Conservation (phyloP, 2,113 vertebrate species). For the Cathartes aura region DNA sequence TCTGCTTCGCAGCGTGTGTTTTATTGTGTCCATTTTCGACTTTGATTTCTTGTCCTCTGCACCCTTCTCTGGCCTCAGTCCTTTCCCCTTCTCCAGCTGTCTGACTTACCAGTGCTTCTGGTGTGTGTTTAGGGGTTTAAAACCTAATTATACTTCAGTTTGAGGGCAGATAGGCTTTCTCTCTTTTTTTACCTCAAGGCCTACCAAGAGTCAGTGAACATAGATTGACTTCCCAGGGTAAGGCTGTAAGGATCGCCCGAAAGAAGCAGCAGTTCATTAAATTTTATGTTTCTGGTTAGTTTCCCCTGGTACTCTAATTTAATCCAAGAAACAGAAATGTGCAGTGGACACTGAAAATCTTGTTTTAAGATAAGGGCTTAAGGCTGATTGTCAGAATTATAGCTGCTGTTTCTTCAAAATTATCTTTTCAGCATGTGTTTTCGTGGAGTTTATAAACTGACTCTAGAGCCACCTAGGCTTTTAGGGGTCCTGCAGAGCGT, state of each 20-base stretch:
- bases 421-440: neutral
- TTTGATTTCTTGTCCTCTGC: neutral
- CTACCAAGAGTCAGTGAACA: neutral
- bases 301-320: neutral
- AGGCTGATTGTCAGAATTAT: neutral
- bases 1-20: rapidly evolving
- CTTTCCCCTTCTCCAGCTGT: neutral
- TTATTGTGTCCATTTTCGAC: neutral
- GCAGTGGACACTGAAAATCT: neutral
- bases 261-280: constrained; percentile 16
- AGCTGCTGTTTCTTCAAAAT: neutral
- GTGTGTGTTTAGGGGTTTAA: neutral
- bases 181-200: neutral
- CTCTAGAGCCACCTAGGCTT: neutral
- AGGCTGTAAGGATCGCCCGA: neutral
- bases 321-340: neutral
- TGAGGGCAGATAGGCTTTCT: neutral
- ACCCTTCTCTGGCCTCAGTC: neutral
- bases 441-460: neutral
- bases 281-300: neutral
- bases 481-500: neutral
- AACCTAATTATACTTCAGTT: neutral
- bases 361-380: neutral
- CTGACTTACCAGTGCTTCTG: neutral
- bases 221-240: neutral